A percentile compares a stretch with the other conserved stretches of the same genome.
Evolutionary conservation across 1,140 invertebrate species (phyloP).

Genomic region (Argopecten irradians): DNA sequence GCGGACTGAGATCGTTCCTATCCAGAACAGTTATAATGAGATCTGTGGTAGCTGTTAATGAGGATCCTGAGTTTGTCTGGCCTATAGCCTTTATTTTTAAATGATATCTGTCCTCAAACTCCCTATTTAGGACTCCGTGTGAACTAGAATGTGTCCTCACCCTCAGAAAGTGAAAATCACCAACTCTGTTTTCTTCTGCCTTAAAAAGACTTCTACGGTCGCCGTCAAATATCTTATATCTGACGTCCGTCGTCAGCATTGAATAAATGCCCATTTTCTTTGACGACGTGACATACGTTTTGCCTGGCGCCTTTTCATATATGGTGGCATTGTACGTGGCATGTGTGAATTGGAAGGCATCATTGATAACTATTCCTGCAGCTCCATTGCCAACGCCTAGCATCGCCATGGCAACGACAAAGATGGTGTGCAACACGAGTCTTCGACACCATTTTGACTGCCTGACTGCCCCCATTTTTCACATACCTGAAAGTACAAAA

Average conservation of each 20-base stretch:
- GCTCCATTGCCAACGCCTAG: neutral
- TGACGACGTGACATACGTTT: conserved; percentile 85
- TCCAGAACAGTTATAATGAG: conserved; percentile 90
- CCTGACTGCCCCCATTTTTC: conserved; percentile 14
- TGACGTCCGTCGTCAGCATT: conserved; percentile 80
- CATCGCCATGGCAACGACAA: neutral
- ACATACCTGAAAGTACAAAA: neutral
- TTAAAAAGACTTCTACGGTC: conserved; percentile 95
- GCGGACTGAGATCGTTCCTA: conserved; percentile 93
- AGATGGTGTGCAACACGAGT: neutral
- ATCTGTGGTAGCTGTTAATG: conserved; percentile 84
- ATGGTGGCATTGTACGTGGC: conserved; percentile 92
- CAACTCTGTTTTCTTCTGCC: conserved; percentile 89
- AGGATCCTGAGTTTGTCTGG: conserved; percentile 75
- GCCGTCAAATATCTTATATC: conserved; percentile 85
- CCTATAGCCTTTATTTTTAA: conserved; percentile 88
- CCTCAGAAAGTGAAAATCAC: conserved; percentile 94
- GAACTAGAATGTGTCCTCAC: conserved; percentile 91
- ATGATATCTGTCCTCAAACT: conserved; percentile 89
- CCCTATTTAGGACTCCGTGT: conserved; percentile 91
- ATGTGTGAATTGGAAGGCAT: conserved; percentile 82
- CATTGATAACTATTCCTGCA: neutral
- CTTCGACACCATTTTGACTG: conserved; percentile 20
- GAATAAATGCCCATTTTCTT: conserved; percentile 83
- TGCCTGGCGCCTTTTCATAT: conserved; percentile 92